These are phyloP conservation scores for Oenanthe oenanthe DNA, from an alignment of 2,113 vertebrate genomes.

Conservation along the genomic window DNA sequence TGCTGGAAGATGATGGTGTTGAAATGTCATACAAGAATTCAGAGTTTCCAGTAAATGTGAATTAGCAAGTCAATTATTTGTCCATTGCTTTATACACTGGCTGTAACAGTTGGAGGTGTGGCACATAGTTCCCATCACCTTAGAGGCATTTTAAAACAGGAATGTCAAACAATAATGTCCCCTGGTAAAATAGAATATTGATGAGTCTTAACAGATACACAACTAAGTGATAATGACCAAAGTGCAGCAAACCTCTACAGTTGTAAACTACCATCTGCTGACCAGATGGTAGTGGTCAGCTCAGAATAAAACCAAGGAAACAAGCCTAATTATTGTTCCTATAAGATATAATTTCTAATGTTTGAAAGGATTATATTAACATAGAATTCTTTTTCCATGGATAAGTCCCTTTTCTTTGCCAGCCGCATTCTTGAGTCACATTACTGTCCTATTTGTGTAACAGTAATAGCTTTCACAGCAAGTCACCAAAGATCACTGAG, in stretches of 20 bases:
- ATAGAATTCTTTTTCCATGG: not conserved
- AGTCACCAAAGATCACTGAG: not conserved
- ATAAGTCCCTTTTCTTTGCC: constrained; percentile 11
- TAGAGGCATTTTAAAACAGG: not conserved
- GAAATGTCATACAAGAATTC: not conserved
- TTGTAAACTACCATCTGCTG: not conserved
- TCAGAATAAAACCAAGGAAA: not conserved
- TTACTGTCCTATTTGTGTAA: not conserved
- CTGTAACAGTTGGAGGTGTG: not conserved
- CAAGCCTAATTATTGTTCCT: not conserved
- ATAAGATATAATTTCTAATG: not conserved
- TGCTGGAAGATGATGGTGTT: not conserved
- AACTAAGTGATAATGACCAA: not conserved
- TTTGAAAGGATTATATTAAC: not conserved
- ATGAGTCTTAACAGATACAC: not conserved
- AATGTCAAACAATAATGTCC: not conserved
- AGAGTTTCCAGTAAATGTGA: not conserved
- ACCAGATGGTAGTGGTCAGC: not conserved
- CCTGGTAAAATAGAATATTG: not conserved
- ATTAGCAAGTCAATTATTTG: not conserved
- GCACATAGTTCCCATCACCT: not conserved
- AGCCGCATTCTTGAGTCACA: not conserved
- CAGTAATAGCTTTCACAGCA: not conserved
- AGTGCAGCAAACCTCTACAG: not conserved
- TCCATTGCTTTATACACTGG: not conserved